Percentiles rank a stretch among this genome's conserved stretches.
Conservation (phyloP, 2,113 vertebrate genomes). For the Rutilus rutilus region DNA sequence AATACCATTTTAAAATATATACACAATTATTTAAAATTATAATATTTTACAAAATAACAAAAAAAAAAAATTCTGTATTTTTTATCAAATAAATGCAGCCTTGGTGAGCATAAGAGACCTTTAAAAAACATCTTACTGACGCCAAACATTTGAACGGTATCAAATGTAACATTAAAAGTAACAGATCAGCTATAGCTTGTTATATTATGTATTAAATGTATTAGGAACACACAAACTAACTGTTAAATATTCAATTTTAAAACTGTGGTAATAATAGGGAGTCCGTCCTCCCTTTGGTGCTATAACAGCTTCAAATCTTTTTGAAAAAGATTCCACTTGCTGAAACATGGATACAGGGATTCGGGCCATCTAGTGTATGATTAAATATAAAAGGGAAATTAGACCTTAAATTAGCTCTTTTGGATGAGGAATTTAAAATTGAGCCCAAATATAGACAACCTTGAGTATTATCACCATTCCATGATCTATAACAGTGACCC, state of each 20-base stretch:
- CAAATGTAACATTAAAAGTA: neutral
- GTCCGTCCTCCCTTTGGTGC: neutral
- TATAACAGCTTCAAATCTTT: neutral
- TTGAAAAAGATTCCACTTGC: neutral
- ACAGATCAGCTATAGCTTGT: neutral
- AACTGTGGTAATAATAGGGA: neutral
- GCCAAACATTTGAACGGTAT: neutral
- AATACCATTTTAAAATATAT: neutral
- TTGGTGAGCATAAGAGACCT: neutral
- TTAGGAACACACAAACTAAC: neutral
- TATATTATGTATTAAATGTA: neutral
- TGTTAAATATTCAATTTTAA: neutral
- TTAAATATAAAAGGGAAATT: neutral
- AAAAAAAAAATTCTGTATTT: neutral
- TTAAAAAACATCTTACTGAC: neutral
- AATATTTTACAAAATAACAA: neutral
- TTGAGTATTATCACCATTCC: neutral
- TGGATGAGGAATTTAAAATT: neutral
- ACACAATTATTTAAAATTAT: neutral
- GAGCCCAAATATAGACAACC: neutral
- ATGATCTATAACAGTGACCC: neutral
- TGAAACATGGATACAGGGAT: neutral
- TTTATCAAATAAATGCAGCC: neutral
- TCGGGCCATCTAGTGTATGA: neutral
- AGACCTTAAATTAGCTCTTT: neutral